Evolutionary conservation across 2,888 invertebrate species (phyloP).

Genomic region (Leptinotarsa rubiginosa): DNA sequence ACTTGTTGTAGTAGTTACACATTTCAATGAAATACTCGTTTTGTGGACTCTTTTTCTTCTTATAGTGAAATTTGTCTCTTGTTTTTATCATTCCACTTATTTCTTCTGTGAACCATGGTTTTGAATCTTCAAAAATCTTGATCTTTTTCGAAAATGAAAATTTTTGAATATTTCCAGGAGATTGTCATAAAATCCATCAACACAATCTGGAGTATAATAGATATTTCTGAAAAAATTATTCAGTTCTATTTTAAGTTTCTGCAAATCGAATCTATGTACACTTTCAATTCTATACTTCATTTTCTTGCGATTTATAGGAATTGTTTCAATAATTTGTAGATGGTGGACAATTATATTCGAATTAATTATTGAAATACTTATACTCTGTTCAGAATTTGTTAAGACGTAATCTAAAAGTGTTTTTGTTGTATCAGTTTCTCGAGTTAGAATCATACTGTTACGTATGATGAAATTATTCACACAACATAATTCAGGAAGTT

Average conservation of each 20-base stretch:
- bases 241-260: not conserved
- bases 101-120: not conserved
- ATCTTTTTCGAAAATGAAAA: too few species aligned
- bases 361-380: not conserved
- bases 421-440: not conserved
- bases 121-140: too few species aligned
- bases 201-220: not conserved
- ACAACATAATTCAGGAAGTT: not conserved
- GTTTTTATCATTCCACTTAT: not conserved
- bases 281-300: not conserved
- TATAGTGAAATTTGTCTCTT: not conserved
- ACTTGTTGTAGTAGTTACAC: not conserved
- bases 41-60: too few species aligned
- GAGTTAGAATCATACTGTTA: not conserved
- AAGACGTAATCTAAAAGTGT: not conserved
- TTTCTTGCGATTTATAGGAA: not conserved
- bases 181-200: not conserved
- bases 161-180: not conserved
- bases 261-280: too few species aligned
- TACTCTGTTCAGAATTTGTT: not conserved
- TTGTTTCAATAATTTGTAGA: not conserved
- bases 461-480: not conserved
- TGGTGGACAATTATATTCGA: not conserved
- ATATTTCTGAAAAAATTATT: not conserved
- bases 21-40: not conserved